Evolutionary conservation across 2,888 invertebrate species (phyloP).

Genomic region (Lasioglossum lativentre): DNA sequence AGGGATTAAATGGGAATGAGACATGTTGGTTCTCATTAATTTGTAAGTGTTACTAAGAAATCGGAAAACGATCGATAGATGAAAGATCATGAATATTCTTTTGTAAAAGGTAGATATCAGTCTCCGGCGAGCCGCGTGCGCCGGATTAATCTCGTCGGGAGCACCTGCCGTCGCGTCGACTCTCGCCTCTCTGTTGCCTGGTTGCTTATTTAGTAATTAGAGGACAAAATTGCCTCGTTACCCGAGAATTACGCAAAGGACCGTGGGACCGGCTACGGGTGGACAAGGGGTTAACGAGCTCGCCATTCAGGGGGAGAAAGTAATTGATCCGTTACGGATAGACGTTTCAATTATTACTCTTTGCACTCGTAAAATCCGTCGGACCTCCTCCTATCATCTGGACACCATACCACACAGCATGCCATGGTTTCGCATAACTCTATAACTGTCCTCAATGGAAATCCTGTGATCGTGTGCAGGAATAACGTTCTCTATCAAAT

Average conservation of each 20-base stretch:
- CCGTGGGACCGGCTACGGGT: neutral
- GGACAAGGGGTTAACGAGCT: slow-evolving; percentile 25
- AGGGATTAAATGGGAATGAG: neutral
- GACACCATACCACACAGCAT: neutral
- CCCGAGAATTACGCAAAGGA: slow-evolving; percentile 21
- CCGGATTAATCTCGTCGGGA: slow-evolving; percentile 31
- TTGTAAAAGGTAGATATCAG: neutral
- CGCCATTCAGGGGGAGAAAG: slow-evolving; percentile 14
- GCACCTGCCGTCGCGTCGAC: slow-evolving; percentile 42
- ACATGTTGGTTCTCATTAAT: neutral
- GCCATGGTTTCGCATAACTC: neutral
- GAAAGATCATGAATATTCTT: slow-evolving; percentile 12
- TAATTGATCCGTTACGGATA: slow-evolving; percentile 13
- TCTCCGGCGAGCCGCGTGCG: neutral
- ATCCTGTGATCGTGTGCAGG: too few species aligned
- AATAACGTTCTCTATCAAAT: neutral
- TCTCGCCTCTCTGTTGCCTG: slow-evolving; percentile 26
- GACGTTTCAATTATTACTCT: slow-evolving; percentile 12
- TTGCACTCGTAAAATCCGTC: neutral
- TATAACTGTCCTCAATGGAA: neutral
- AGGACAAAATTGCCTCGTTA: slow-evolving; percentile 19
- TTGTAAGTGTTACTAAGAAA: neutral
- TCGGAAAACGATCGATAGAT: slow-evolving; percentile 23
- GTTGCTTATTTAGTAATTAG: slow-evolving; percentile 42
- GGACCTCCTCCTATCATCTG: neutral